phyloP scores from a whole-genome alignment of 1,140 invertebrate genomes.

The Bombus sibiricus region DNA sequence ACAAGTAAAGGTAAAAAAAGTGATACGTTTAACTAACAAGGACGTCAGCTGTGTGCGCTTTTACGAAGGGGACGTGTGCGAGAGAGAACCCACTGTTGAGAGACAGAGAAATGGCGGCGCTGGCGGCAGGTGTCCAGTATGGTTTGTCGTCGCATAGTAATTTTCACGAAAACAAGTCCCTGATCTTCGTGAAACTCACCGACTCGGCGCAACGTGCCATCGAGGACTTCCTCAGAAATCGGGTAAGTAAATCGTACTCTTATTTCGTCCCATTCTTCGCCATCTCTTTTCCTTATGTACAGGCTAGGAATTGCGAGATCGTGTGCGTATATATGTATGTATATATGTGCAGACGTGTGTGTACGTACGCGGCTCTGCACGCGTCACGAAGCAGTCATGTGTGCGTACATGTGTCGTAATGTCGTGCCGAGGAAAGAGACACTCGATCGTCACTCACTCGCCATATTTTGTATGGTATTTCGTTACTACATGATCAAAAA shows the following conservation, averaged over 20 bases:
- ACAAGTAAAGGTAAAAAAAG: slow-evolving; percentile 35
- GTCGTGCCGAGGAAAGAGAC: slow-evolving; percentile 64
- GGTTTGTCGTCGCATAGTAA: slow-evolving; percentile 94
- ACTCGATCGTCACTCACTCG: slow-evolving; percentile 60
- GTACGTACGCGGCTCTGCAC: slow-evolving; percentile 1
- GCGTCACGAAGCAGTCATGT: slow-evolving; percentile 42
- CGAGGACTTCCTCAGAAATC: slow-evolving; percentile 93
- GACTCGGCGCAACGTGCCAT: slow-evolving; percentile 96
- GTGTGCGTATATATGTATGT: slow-evolving; percentile 8
- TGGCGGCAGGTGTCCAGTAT: slow-evolving; percentile 97
- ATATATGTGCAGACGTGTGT: slow-evolving; percentile 21
- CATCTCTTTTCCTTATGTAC: background rate
- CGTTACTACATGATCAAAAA: slow-evolving; percentile 3
- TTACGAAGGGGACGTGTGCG: slow-evolving; percentile 68
- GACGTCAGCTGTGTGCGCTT: slow-evolving; percentile 75
- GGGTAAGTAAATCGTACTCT: slow-evolving; percentile 85
- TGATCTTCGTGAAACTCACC: slow-evolving; percentile 97
- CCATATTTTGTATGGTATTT: slow-evolving; percentile 66
- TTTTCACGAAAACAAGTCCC: slow-evolving; percentile 93
- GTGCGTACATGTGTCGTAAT: slow-evolving; percentile 71
- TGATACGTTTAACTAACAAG: slow-evolving; percentile 64
- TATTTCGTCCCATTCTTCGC: background rate
- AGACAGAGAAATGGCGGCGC: slow-evolving; percentile 92
- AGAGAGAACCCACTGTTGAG: slow-evolving; percentile 73
- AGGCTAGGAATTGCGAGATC: slow-evolving; percentile 45